These are phyloP conservation scores for Ramazzottius varieornatus DNA, from an alignment of 2,888 invertebrate genomes.

Conservation along the genomic window DNA sequence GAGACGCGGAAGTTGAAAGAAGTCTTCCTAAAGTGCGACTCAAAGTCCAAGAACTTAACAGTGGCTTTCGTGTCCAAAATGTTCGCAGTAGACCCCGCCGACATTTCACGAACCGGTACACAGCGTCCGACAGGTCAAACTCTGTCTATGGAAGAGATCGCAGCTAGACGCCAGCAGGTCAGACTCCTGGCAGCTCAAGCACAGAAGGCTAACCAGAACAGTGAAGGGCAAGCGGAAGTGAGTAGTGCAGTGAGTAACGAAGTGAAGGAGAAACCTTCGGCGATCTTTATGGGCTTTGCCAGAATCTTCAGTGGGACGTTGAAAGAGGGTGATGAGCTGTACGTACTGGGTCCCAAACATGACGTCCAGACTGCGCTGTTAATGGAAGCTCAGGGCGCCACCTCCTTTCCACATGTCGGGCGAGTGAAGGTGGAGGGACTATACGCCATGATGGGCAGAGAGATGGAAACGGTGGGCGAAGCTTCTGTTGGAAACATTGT, in stretches of 20 bases:
- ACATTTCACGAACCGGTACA: not conserved
- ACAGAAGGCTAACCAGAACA: slow-evolving; percentile 9
- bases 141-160: slow-evolving; percentile 46
- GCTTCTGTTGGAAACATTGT: slow-evolving; percentile 72
- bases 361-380: slow-evolving; percentile 36
- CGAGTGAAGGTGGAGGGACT: slow-evolving; percentile 39
- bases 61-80: slow-evolving; percentile 65
- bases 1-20: slow-evolving; percentile 43
- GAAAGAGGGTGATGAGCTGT: slow-evolving; percentile 44
- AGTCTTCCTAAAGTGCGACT: slow-evolving; percentile 33
- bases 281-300: slow-evolving; percentile 64
- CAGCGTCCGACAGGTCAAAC: slow-evolving; percentile 12
- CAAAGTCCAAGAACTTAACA: slow-evolving; percentile 34
- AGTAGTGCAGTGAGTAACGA: slow-evolving; percentile 7
- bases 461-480: slow-evolving; percentile 46
- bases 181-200: slow-evolving; percentile 37
- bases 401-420: slow-evolving; percentile 31
- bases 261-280: slow-evolving; percentile 9
- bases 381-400: not conserved
- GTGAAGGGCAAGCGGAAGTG: slow-evolving; percentile 11
- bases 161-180: slow-evolving; percentile 37
- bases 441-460: slow-evolving; percentile 74
- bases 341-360: slow-evolving; percentile 61
- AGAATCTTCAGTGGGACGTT: slow-evolving; percentile 69
- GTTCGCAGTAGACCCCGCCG: slow-evolving; percentile 34